A percentile compares a stretch with the other conserved stretches of the same genome.
Evolutionary conservation across 2,797 vertebrate genomes (phyloP).

Genomic region (Austrolebias charrua): DNA sequence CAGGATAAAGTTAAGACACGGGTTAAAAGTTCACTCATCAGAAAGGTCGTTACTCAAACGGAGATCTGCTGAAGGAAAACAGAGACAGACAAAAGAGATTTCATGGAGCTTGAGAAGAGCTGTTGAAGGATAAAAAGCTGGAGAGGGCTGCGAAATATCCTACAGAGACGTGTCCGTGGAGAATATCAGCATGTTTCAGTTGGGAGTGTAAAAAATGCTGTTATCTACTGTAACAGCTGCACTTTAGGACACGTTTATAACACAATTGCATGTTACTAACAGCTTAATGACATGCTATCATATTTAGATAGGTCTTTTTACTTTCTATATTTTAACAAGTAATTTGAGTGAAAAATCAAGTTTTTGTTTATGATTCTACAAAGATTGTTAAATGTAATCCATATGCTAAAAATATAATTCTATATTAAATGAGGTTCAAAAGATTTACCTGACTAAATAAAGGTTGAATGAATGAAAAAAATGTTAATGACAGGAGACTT

Average conservation of each 20-base stretch:
- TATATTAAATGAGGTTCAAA: no score
- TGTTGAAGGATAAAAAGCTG: conserved; percentile 37
- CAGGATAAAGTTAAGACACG: conserved; percentile 30
- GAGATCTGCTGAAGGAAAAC: conserved; percentile 53
- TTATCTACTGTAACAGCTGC: conserved; percentile 8
- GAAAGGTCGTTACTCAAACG: conserved; percentile 47
- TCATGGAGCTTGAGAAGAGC: conserved; percentile 37
- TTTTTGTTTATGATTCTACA: no score
- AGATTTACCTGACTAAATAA: no score
- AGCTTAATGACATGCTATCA: not conserved
- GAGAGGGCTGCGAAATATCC: conserved; percentile 25
- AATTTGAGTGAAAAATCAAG: no score
- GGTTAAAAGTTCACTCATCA: conserved; percentile 51
- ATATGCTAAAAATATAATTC: no score
- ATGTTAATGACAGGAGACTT: no score
- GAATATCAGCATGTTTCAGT: conserved; percentile 36
- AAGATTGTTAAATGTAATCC: no score
- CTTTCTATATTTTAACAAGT: no score
- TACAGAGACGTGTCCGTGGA: conserved; percentile 4
- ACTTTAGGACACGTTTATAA: not conserved
- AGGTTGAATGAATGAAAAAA: no score
- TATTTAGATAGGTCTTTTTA: not conserved
- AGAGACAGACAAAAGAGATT: conserved; percentile 37
- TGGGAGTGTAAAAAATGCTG: conserved; percentile 20
- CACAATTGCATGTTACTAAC: not conserved